Base-by-base conservation (phyloP, 2,113 vertebrate genomes). In the Ginglymostoma cirratum region DNA sequence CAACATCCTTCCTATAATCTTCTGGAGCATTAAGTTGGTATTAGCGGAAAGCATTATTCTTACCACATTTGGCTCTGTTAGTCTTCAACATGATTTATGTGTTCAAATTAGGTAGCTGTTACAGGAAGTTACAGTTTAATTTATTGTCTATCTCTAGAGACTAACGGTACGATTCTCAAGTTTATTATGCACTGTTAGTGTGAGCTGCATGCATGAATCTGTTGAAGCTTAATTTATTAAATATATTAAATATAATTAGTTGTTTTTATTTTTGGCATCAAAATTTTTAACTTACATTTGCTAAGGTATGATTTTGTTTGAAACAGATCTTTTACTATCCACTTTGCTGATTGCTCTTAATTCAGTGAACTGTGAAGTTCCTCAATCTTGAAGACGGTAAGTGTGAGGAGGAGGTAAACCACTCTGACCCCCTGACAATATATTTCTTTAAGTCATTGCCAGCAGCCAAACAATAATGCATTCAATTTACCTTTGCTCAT, bases 41-140 rank as follows among this genome's bases (percentile, higher is more conserved):
- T 48, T 30, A 27, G 8, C 55, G 48, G 48, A 89, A 89, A 89
- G 86, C 24, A 3, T 55, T 89, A 42, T 94, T 94, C n/a, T 94
- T 94, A 66, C n/a, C 38, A 8, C 14, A 34, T 67, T 66, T 67
- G 7, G 85, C 48, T 89, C 52, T 55, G 48, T 34, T 89, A 24
- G 65, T 69, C n/a, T 94, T 7, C 92, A 67, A 67, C 67, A 38
- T 94, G 65, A 94, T 94, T 67, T 67, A 94, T 94, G n/a, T 45
- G n/a, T 27, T 69, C 65, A 66, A 69, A 69, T 94, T 94, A 94
- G 69, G n/a, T 67, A 19, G n/a, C 66, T 69, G 65, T 94, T 94
- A 67, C 67, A 69, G 70, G 92, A 42, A 94, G n/a, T 24, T 67
- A n/a, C 92, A 45, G 17, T 94, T 94, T 94, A 94, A 94, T 94